These are phyloP conservation scores for Grantiella picta DNA, from an alignment of 2,113 vertebrate genomes.

Conservation along the genomic window DNA sequence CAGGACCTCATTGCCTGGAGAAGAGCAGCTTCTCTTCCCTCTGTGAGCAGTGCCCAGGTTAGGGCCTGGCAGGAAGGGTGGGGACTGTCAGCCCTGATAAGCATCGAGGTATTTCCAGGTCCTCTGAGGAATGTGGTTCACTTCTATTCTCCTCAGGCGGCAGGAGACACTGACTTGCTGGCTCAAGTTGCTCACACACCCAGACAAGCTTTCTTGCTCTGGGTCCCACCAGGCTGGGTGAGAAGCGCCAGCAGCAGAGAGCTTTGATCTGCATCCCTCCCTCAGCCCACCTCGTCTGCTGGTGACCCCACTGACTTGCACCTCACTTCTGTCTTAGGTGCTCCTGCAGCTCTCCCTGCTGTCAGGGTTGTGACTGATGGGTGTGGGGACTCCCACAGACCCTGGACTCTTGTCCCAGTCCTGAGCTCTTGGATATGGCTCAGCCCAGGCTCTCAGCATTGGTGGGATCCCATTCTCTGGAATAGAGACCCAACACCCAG, in stretches of 20 bases:
- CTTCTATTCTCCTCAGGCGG: neutral
- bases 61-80: slow-evolving; percentile 52
- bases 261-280: neutral
- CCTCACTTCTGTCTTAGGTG: neutral
- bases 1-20: neutral
- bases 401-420: neutral
- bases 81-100: slow-evolving; percentile 46
- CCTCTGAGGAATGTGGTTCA: slow-evolving; percentile 36
- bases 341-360: neutral
- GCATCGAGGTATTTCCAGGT: slow-evolving; percentile 53
- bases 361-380: accelerated
- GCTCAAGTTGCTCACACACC: slow-evolving; percentile 34
- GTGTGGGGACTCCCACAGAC: neutral
- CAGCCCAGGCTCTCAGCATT: neutral
- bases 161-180: slow-evolving; percentile 6
- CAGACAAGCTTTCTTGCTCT: neutral
- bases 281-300: neutral
- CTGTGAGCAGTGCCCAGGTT: neutral
- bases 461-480: neutral
- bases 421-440: neutral
- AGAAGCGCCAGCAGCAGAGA: neutral
- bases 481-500: neutral
- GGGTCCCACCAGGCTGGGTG: neutral
- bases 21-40: neutral
- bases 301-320: neutral